phyloP scores from a whole-genome alignment of 2,113 vertebrate species.

The Cyphotilapia sp. region DNA sequence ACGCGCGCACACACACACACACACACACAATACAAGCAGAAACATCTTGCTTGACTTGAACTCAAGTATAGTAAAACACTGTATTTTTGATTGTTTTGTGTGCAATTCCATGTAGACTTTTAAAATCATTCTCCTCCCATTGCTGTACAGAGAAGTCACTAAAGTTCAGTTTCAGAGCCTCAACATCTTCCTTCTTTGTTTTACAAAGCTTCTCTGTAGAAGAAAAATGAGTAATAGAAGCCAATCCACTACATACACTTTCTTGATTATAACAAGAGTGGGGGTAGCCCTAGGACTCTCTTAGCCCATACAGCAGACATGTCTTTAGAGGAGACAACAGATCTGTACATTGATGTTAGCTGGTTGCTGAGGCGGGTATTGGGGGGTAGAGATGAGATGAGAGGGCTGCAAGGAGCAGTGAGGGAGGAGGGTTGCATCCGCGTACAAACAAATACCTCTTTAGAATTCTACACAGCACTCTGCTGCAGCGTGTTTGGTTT shows the following conservation, averaged over 20 bases:
- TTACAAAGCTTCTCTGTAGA: background rate
- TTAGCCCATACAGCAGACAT: background rate
- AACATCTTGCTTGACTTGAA: background rate
- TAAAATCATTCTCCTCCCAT: background rate
- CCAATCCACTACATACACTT: background rate
- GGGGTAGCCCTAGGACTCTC: background rate
- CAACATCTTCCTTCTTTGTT: background rate
- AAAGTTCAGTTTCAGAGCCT: background rate
- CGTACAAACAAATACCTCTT: slow-evolving; percentile 75
- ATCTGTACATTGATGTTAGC: slow-evolving; percentile 17
- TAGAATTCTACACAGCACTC: slow-evolving; percentile 76
- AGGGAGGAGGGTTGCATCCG: slow-evolving; percentile 42
- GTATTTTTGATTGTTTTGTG: background rate
- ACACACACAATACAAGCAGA: background rate
- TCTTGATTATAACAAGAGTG: slow-evolving; percentile 8
- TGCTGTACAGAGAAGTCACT: background rate
- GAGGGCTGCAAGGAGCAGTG: slow-evolving; percentile 4
- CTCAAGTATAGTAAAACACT: background rate
- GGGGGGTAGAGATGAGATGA: slow-evolving; percentile 21
- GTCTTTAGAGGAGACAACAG: slow-evolving; percentile 4
- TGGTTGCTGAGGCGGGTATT: background rate
- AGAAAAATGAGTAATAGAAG: background rate
- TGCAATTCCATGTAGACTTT: background rate
- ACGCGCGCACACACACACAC: too few relatives aligned
- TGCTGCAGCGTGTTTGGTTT: slow-evolving; percentile 74